Evolutionary conservation across 2,113 vertebrate genomes (phyloP), one percentile per base, ranked within the genome.

Genomic region (Trinectes maculatus): DNA sequence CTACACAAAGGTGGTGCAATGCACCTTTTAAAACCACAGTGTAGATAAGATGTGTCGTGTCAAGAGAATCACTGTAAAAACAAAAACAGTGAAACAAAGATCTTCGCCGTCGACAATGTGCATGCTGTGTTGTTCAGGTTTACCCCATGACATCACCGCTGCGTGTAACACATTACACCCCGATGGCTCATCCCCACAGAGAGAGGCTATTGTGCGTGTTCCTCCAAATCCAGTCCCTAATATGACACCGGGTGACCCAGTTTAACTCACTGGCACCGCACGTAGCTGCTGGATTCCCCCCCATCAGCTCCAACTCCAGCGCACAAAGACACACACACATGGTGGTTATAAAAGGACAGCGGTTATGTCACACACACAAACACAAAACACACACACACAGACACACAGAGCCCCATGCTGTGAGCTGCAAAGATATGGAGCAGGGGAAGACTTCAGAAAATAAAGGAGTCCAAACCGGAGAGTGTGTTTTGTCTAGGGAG

Each of bases 301-400:
- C 63, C 37, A 34, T 49, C 47, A 54, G 8, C 47, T 71, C 12
- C 56, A 10, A 37, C 19, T 51, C 28, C 25, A 57, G 39, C 9
- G 6, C 25, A 21, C 40, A 18, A n/a, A 34, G 36, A 13, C 13
- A 24, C 49, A 47, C 49, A 47, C 68, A 26, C 39, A 63, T 0
- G 5, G 36, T 48, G 47, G 62, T 80, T 74, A 72, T 56, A 33
- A 56, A 79, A 81, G 51, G 42, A 62, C 47, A 43, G 33, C 21
- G 46, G 64, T 86, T 71, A 82, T 79, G 78, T 82, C 71, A 79
- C 48, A 57, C 39, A 57, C 48, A 64, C 26, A 42, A 34, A 39
- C 16, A 33, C 16, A 58, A 21, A 58, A 51, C 61, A 33, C 60
- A 63, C 60, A 49, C 25, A 24, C 48, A 59, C 53, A 61, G 21